Evolutionary conservation across 2,113 vertebrate species (phyloP).

Genomic region (crab-eating macaque (Macaca fascicularis)): T2T-MFA8v1.1 NC_088379.1:139675501-139676000

Average conservation of each 20-base stretch:
- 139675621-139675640: constrained; percentile 60
- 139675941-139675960: background rate
- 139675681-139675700: constrained; percentile 26
- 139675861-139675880: background rate
- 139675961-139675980: background rate
- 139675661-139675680: constrained; percentile 49
- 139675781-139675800: constrained; percentile 7
- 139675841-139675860: background rate
- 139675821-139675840: background rate
- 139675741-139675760: constrained; percentile 65
- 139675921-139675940: background rate
- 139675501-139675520: constrained; percentile 45
- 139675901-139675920: background rate
- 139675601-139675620: constrained; percentile 4
- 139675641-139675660: constrained; percentile 4
- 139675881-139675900: background rate
- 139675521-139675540: background rate
- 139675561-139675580: background rate
- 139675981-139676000: background rate
- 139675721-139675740: constrained; percentile 30
- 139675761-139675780: constrained; percentile 26
- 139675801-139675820: background rate
- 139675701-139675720: constrained; percentile 22
- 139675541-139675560: background rate
- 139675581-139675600: background rate